phyloP scores from a whole-genome alignment of 1,140 invertebrate genomes.

The Aphis craccivora region DNA sequence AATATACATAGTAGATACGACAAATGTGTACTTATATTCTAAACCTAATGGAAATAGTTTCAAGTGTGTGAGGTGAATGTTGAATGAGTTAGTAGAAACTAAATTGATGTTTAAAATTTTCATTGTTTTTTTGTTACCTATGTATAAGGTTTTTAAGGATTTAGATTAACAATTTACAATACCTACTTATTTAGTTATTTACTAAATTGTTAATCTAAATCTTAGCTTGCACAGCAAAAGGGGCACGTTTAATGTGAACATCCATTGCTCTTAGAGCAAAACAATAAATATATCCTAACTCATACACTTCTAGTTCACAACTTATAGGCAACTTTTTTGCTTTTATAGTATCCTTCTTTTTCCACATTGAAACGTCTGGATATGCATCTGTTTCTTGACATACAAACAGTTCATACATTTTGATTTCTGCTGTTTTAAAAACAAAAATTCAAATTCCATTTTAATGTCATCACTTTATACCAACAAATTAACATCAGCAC shows the following conservation, averaged over 20 bases:
- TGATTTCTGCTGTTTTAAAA: neutral
- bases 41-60: too few species aligned
- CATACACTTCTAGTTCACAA: neutral
- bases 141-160: too few species aligned
- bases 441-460: neutral
- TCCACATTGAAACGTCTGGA: neutral
- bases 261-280: constrained; percentile 4
- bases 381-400: neutral
- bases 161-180: too few species aligned
- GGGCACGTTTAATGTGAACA: neutral
- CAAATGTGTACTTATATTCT: too few species aligned
- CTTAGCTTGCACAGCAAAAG: neutral
- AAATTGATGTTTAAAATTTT: too few species aligned
- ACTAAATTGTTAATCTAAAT: neutral
- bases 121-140: too few species aligned
- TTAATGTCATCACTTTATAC: neutral
- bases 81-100: too few species aligned
- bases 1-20: too few species aligned
- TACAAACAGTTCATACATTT: constrained; percentile 11
- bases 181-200: too few species aligned
- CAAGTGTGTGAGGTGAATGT: too few species aligned
- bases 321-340: neutral
- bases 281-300: neutral
- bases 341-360: neutral
- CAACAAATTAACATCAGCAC: too few species aligned